A percentile compares a stretch with the other conserved stretches of the same genome.
Conservation (phyloP, 2,113 vertebrate genomes). For the Amblyopsis rosae region DNA sequence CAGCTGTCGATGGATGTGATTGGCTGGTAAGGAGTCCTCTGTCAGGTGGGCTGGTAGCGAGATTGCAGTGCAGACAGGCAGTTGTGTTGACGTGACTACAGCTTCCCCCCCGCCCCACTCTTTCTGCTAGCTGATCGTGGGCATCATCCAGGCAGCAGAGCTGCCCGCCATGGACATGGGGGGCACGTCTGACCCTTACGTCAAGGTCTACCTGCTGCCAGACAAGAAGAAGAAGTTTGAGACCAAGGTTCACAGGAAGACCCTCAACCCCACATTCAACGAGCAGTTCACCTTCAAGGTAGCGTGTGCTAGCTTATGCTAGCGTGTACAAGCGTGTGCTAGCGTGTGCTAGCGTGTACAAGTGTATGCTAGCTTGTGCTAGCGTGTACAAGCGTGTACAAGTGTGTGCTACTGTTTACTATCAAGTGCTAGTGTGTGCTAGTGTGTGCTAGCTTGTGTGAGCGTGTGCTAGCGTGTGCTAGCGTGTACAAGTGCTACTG, state of each 20-base stretch:
- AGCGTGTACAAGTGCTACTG: too few species aligned
- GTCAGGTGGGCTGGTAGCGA: slow-evolving; percentile 33
- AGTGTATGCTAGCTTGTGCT: too few species aligned
- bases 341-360: too few species aligned
- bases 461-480: too few species aligned
- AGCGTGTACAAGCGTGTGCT: too few species aligned
- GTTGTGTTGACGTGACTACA: not conserved
- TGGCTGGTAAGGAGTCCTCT: not conserved
- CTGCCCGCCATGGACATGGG: slow-evolving; percentile 90
- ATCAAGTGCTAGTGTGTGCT: too few species aligned
- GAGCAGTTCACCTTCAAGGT: slow-evolving; percentile 93
- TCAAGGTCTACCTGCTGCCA: slow-evolving; percentile 88
- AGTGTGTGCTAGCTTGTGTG: too few species aligned
- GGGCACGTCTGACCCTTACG: slow-evolving; percentile 89
- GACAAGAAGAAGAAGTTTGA: slow-evolving; percentile 92
- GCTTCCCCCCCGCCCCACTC: not conserved
- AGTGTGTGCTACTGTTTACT: too few species aligned
- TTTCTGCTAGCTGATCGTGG: slow-evolving; percentile 75
- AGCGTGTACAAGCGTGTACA: too few species aligned
- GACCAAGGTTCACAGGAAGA: slow-evolving; percentile 92
- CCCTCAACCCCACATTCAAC: slow-evolving; percentile 87
- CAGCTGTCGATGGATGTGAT: not conserved
- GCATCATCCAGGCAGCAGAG: slow-evolving; percentile 88
- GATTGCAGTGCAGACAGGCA: slow-evolving; percentile 12
- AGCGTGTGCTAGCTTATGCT: not conserved